Evolutionary conservation across 2,888 invertebrate species (phyloP), one percentile per base, ranked within the genome.

Genomic region (Zele albiditarsus): DNA sequence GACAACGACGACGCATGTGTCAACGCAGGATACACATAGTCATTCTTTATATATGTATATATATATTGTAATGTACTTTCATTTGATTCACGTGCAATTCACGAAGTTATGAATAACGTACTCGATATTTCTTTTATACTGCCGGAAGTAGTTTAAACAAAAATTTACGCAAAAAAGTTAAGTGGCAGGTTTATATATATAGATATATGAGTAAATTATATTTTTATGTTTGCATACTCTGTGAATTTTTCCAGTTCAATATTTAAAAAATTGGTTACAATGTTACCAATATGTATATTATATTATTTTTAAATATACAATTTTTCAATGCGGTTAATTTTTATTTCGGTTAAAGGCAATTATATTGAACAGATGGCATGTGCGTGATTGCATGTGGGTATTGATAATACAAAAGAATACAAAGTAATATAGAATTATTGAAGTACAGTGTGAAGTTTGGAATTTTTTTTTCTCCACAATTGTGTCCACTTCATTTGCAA

Each of bases 1-100:
- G 53, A 53, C 53, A 53, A 20, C 20, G 53, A 53, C 53, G 10
- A 53, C 20, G 20, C 20, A 20, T 53, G n/a, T 46, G 53, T 53
- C 20, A 53, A 53, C 20, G 20, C 10, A 53, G 20, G 20, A 53
- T 20, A 53, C 20, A 53, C 5, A 53, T 2, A 20, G 53, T 53
- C 20, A 53, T 53, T 53, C 53, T 53, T 53, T n/a, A 53, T 53
- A 53, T 53, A 46, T 14, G 16, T 25, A 12, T 12, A 58, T 58
- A 58, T 25, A 31, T 16, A 60, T 60, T 60, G 75, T 79, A 81
- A 82, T 84, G 83, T 84, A 84, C 85, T 85, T 82, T 85, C 83
- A 80, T 83, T 83, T 80, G 79, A 73, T 70, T 84, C 27, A 46
- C 67, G 27, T 82, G 84, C 82, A 83, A 82, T 82, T 80, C 49